phyloP scores from a whole-genome alignment of 1,140 invertebrate genomes.

The Sweltsa coloradensis region DNA sequence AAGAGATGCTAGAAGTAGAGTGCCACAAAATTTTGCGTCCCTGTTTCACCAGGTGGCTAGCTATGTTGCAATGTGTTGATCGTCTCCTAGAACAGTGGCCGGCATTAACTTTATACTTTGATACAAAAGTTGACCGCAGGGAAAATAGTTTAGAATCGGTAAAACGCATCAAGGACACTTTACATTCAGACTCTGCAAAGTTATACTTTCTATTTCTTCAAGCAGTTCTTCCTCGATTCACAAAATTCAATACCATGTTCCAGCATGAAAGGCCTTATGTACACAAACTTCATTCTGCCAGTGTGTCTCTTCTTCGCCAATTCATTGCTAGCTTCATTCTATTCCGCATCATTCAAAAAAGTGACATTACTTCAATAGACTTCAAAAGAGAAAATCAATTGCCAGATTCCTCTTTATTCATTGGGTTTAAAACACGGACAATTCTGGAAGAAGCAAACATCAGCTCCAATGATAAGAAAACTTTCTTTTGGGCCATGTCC shows the following conservation, averaged over 20 bases:
- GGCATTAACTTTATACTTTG: constrained; percentile 4
- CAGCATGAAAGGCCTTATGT: neutral
- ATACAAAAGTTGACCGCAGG: neutral
- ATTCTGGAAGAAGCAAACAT: neutral
- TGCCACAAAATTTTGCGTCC: constrained; percentile 11
- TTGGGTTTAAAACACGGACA: constrained; percentile 1
- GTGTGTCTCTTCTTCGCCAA: neutral
- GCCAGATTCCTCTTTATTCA: neutral
- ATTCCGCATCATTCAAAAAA: neutral
- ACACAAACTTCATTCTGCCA: neutral
- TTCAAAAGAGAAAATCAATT: neutral
- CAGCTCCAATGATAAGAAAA: neutral
- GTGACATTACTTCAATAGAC: neutral
- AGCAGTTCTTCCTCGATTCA: constrained; percentile 1
- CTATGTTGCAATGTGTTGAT: constrained; percentile 4
- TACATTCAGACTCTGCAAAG: neutral
- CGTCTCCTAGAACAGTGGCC: constrained; percentile 5
- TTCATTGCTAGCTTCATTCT: neutral
- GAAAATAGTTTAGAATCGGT: constrained; percentile 1
- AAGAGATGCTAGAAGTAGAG: constrained; percentile 8
- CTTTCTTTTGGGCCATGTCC: neutral
- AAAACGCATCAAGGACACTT: neutral
- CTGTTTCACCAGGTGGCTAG: constrained; percentile 9
- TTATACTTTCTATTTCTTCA: constrained; percentile 1
- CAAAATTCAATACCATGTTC: neutral